Evolutionary conservation across 2,113 vertebrate species (phyloP), one percentile per base, ranked within the genome.

Genomic region (Corythoichthys haematopterus): DNA sequence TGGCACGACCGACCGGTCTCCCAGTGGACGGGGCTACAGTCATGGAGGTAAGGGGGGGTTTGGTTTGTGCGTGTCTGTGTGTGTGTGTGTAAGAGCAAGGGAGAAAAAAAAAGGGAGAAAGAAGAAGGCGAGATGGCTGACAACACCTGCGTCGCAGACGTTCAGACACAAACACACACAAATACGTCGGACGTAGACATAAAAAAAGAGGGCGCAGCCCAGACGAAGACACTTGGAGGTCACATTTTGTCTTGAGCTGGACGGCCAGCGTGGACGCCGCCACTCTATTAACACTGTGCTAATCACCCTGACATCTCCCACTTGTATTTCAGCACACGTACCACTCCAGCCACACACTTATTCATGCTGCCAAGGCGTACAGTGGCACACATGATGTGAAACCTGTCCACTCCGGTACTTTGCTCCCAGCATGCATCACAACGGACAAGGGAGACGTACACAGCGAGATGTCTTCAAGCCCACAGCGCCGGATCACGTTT

Each of bases 1-100:
- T 91, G 90, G 88, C 89, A 90, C 84, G 84, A 80, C 85, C 79
- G 81, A 87, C 90, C 76, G 80, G 90, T 88, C 86, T 90, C 87
- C 90, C 90, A 82, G 87, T 80, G 87, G 88, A 89, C 81, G 80
- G 70, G 86, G 82, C 86, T 84, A 80, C 85, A 88, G 87, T 83
- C 80, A 75, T 78, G 75, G 88, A 89, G 88, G 87, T 86, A 75
- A 78, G 69, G 66, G 74, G 65, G 80, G 71, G 13, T 60, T 16
- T 73, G 53, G 70, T 50, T 20, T 56, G 43, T 66, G 65, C 16
- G 70, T 53, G 67, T 35, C 57, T 60, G 75, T 38, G 48, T 60
- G 55, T 50, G 64, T 58, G 61, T n/a, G 58, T 43, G n/a, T 45
- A 72, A 36, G 74, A 66, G 69, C 43, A 72, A 66, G 76, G 13